Evolutionary conservation across 2,888 invertebrate species (phyloP), one percentile per base, ranked within the genome.

Genomic region (Oeneis ivallda): DNA sequence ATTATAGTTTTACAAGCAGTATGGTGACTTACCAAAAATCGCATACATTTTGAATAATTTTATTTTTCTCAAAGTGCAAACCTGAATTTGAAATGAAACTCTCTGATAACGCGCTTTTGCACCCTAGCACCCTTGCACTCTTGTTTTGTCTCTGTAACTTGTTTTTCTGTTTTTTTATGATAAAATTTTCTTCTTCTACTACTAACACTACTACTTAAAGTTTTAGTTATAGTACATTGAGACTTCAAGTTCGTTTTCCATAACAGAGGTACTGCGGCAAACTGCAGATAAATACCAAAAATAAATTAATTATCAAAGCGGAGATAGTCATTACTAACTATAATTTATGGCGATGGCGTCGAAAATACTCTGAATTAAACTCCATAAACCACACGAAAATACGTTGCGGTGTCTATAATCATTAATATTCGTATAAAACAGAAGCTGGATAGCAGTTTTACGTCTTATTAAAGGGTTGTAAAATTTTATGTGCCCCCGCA

Each of bases 401-500:
- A 83, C 82, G 79, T 81, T 84, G 86, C 75, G 86, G 88, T 79
- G 77, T 76, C 81, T 78, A 85, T 84, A 83, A 83, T 85, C 82
- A 87, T 89, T 89, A 89, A 88, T 89, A 89, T 87, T 85, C 85
- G 77, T 79, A 85, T 86, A 84, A 84, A 84, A 82, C 82, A 80
- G 79, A 75, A 82, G 78, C 80, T 83, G 84, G 83, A 84, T 81
- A 78, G 82, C 84, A 81, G 79, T 89, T 89, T 89, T 83, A 88
- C 83, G 85, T 86, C 85, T 86, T 89, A 89, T 87, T 90, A 91
- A 92, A 90, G 91, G 90, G 89, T 91, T 91, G 76, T 90, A 85
- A 90, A 92, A 89, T 89, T 91, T 91, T 86, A 92, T 87, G 86
- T 82, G 74, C 75, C 82, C 76, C 76, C 79, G 76, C 78, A 82